Evolutionary conservation across 2,113 vertebrate genomes (phyloP), one percentile per base, ranked within the genome.

Genomic region (Hepsetus odoe): DNA sequence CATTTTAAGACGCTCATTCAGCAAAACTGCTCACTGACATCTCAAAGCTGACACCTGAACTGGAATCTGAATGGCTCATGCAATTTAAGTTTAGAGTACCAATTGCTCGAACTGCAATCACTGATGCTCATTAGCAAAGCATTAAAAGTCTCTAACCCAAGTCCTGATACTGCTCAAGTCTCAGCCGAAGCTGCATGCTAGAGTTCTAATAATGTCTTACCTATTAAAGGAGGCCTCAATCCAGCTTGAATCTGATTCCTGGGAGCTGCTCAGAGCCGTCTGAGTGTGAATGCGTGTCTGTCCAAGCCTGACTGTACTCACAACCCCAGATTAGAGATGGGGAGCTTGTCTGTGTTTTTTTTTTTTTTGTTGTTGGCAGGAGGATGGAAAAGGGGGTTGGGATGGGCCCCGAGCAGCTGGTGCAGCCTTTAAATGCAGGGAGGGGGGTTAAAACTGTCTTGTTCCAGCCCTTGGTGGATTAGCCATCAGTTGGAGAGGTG

Each of bases 121-220:
- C 6, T 11, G 12, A 4, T 53, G 20, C 20, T 22, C 4, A 22
- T 20, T 53, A 20, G 49, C 20, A 10, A 24, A 1, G 9, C 7
- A 24, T 6, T 55, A 28, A 65, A 56, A 72, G 44, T 35, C 53
- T 65, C 82, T 87, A 87, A 88, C 51, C 51, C 24, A 22, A 55
- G 8, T 87, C 85, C 86, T 72, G 80, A 88, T 75, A 79, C 76
- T 59, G 73, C 80, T 68, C 56, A 84, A 46, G 53, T 20, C 55
- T 24, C 18, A 18, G 4, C n/a, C 51, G 56, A 76, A 64, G 24
- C 66, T 38, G 5, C 24, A 30, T 16, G 24, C 32, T 24, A n/a
- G 35, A 58, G 14, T 13, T 16, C 18, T 26, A n/a, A 24, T 30
- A 20, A 16, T 20, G 44, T 46, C 72, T 76, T 79, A 84, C 68